These are phyloP conservation scores for Cryptops parisi DNA, from an alignment of 2,888 invertebrate species.

Conservation along the genomic window DNA sequence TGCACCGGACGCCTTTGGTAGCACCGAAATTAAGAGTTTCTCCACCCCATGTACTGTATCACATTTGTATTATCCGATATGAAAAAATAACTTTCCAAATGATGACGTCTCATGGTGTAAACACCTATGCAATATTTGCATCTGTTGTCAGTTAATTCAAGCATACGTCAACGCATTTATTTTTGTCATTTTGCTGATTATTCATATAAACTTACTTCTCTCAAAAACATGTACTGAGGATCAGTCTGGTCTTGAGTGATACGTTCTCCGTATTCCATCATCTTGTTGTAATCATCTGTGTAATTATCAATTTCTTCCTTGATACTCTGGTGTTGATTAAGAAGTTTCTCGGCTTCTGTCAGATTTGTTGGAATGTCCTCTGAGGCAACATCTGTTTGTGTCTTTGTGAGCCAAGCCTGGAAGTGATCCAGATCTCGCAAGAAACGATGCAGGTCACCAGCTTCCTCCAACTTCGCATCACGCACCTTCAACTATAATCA, in stretches of 20 bases:
- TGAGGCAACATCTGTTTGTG: slow-evolving; percentile 96
- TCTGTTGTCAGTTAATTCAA: no score
- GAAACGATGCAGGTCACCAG: slow-evolving; percentile 96
- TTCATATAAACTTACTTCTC: slow-evolving; percentile 43
- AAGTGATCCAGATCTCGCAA: slow-evolving; percentile 97
- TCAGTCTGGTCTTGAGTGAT: slow-evolving; percentile 85
- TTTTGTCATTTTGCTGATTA: no score
- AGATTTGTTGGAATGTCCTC: slow-evolving; percentile 87
- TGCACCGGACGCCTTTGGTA: no score
- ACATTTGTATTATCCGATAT: no score
- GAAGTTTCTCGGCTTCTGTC: slow-evolving; percentile 89
- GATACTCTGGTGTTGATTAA: slow-evolving; percentile 96
- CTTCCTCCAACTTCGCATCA: slow-evolving; percentile 95
- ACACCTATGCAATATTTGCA: no score
- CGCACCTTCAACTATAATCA: slow-evolving; percentile 74
- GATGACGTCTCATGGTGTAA: no score
- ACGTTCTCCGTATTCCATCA: slow-evolving; percentile 99
- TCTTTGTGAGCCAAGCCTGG: slow-evolving; percentile 97
- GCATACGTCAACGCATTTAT: no score
- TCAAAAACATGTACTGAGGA: slow-evolving; percentile 99
- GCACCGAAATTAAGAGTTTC: no score
- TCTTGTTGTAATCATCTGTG: slow-evolving; percentile 92
- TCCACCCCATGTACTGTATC: no score
- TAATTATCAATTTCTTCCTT: slow-evolving; percentile 99
- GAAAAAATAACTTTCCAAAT: no score